Evolutionary conservation across 2,797 vertebrate genomes (phyloP), one percentile per base, ranked within the genome.

Genomic region (Centroberyx gerrardi): DNA sequence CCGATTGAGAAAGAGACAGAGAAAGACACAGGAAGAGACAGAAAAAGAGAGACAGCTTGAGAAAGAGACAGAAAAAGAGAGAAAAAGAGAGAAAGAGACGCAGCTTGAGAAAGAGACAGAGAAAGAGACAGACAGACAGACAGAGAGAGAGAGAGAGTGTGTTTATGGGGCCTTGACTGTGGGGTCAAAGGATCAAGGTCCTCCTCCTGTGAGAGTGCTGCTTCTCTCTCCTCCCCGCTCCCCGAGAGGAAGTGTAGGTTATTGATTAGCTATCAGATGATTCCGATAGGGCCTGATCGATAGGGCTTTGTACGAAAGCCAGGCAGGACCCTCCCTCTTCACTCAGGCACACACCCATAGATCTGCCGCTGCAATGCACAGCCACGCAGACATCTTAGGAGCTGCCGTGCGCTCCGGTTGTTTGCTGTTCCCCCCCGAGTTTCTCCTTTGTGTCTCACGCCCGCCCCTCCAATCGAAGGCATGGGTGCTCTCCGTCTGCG

Each of bases 211-310:
- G 90, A 93, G 86, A 91, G 85, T 83, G 42, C 13, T 55, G 80
- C 79, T 77, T 81, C 80, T 77, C 71, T 80, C 84, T 74, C 63
- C 76, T 85, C 78, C 59, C 77, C n/a, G 87, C 76, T 82, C 48
- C 78, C 85, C 81, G 86, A 92, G 94, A 94, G 94, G 93, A 95
- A 95, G 94, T 94, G 90, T 91, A 94, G 93, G 77, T 62, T 75
- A 95, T 95, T 86, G 95, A 96, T 95, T 94, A 95, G 90, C 94
- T 94, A 95, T 96, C 94, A 94, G 94, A 95, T 93, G 91, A 95
- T 95, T 95, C 92, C 92, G 90, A 95, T 95, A 92, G 71, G 36
- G 61, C 54, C 86, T 87, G 91, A 94, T 96, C 94, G 53, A 95
- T 95, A 92, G 80, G 90, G 90, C 93, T 95, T 93, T 87, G 91